Conservation (phyloP, 1,140 invertebrate genomes). For the Temnothorax nylanderi region DNA sequence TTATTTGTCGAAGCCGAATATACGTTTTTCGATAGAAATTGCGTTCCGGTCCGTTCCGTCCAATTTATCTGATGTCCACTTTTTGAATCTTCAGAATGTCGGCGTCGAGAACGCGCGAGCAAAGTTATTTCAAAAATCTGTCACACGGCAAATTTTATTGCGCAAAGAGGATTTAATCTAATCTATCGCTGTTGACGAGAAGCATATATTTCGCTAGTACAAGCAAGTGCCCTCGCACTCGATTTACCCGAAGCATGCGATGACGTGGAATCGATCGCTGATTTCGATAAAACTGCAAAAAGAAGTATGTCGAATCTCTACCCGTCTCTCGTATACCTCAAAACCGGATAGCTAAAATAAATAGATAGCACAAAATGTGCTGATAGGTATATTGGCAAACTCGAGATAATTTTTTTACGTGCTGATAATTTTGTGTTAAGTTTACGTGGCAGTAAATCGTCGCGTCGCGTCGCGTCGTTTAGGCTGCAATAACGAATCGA, state of each 20-base stretch:
- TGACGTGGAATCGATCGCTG: conserved; percentile 17
- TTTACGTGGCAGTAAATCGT: neutral
- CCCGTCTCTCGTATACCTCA: neutral
- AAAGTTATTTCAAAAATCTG: neutral
- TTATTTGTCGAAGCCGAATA: neutral
- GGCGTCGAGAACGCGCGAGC: neutral
- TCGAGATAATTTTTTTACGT: neutral
- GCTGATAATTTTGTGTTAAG: neutral
- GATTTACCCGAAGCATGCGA: neutral
- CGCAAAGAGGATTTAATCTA: conserved; percentile 45
- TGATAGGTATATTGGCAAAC: neutral
- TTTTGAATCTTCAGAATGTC: neutral
- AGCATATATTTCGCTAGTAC: neutral
- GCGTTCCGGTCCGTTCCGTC: neutral
- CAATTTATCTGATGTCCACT: neutral
- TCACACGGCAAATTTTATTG: neutral
- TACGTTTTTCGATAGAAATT: neutral
- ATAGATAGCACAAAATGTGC: conserved; percentile 12
- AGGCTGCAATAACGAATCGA: neutral
- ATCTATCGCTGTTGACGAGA: conserved; percentile 29
- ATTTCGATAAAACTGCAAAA: conserved; percentile 18
- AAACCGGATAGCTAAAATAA: neutral
- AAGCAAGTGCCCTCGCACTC: conserved; percentile 6
- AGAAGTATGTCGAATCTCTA: neutral
- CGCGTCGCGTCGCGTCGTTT: neutral